Evolutionary conservation across 2,113 vertebrate genomes (phyloP), one percentile per base, ranked within the genome.

Genomic region (Emberiza fucata): DNA sequence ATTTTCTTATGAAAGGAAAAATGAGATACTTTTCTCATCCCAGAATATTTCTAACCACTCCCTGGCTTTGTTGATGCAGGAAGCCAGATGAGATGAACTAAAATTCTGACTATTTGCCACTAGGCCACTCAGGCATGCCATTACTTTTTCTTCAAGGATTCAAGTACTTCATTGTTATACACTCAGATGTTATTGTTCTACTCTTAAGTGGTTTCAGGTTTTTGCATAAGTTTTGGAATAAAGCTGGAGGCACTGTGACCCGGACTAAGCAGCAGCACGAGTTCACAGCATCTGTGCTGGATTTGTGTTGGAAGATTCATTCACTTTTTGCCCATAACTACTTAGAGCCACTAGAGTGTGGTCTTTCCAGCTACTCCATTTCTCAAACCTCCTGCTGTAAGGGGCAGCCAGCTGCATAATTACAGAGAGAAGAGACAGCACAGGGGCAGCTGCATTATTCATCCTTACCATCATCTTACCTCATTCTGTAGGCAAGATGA

Each of bases 201-300:
- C 33, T 24, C 59, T 91, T 90, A 91, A 97, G 78, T 95, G 75
- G 78, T 95, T 96, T 96, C 94, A 96, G 94, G 80, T 94, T 94
- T 96, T 94, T 9, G 4, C 47, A 20, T 85, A 77, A 92, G 81
- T 87, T 95, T 85, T 90, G 92, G 79, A 96, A 93, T 90, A 96
- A 94, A 82, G 87, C 95, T 94, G 54, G 75, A 95, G 93, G 87
- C 92, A 59, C 57, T 0, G 0, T 93, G 90, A 95, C 92, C 85
- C n/a, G 70, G 71, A 22, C 66, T 85, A 48, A 31, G 35, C 27
- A 57, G 81, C 8, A 90, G 79, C 81, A 81, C 12, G 48, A 71
- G 72, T 80, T 70, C 88, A 76, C n/a, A 71, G 61, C 92, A 88
- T 92, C 90, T 91, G 86, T 88, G 40, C 81, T 89, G 86, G 86